Evolutionary conservation across 2,888 invertebrate genomes (phyloP).

Genomic region (Eurytoma californica): DNA sequence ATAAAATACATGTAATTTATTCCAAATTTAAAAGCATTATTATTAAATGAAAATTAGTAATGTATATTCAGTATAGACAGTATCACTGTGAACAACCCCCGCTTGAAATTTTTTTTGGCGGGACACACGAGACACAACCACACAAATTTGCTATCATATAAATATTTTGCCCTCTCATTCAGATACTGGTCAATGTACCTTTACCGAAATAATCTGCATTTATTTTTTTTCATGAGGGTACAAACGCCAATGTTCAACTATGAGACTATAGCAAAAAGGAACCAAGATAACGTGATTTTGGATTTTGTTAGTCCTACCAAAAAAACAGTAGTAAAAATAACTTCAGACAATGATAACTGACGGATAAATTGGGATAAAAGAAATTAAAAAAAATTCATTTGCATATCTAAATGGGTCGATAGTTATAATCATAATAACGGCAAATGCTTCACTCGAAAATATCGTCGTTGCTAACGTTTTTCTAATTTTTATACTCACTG

Average conservation of each 20-base stretch:
- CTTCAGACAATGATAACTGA: constrained; percentile 46
- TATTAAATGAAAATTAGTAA: constrained; percentile 26
- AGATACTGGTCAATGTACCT: constrained; percentile 65
- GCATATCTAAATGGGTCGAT: constrained; percentile 60
- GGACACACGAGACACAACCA: constrained; percentile 31
- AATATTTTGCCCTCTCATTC: constrained; percentile 75
- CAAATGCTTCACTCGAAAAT: constrained; percentile 74
- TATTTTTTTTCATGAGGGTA: constrained; percentile 62
- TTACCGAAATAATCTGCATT: constrained; percentile 65
- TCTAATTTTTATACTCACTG: constrained; percentile 74
- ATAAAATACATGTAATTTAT: too few species aligned
- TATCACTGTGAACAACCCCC: constrained; percentile 29
- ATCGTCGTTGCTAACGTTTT: constrained; percentile 60
- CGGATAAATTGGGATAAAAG: constrained; percentile 54
- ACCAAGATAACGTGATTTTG: constrained; percentile 48
- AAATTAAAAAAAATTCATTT: constrained; percentile 47
- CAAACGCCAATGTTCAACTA: constrained; percentile 54
- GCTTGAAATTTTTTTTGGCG: constrained; percentile 35
- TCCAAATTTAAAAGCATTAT: not conserved
- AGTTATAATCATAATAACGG: constrained; percentile 65
- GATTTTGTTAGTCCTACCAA: constrained; percentile 71
- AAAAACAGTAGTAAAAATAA: constrained; percentile 44
- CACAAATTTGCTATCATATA: constrained; percentile 70
- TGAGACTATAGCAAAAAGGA: constrained; percentile 55
- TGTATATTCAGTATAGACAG: constrained; percentile 13